Evolutionary conservation across 2,113 vertebrate genomes (phyloP), one percentile per base, ranked within the genome.

Genomic region (Falcunculus frontatus): DNA sequence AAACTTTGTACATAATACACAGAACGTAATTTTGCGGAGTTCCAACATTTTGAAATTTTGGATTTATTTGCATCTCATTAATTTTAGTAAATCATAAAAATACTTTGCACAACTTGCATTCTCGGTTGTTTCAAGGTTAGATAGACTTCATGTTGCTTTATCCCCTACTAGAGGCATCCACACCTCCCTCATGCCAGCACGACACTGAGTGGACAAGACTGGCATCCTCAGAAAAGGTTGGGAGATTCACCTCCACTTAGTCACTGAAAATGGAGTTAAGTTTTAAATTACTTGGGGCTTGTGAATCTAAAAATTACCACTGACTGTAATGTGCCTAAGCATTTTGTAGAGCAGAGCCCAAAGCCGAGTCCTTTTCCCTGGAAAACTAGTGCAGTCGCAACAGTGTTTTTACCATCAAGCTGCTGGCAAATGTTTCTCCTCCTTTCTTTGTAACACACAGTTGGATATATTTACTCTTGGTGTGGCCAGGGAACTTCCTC

Each of bases 331-430:
- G 65, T 44, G 9, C 8, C 29, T 35, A 56, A 74, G 50, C 14
- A 78, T 33, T 69, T 77, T 27, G 13, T 35, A 70, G 15, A 84
- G 22, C 9, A 64, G 26, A 87, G 16, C 9, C 9, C 49, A 52
- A 26, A 60, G 14, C 6, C 11, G 37, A 62, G 9, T 69, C 12
- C 5, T 33, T 55, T 41, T 41, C 32, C 11, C 10, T 27, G 5
- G 6, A 87, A 57, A 81, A 74, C 46, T 10, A n/a, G 6, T 29
- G 11, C 22, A 75, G 9, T 65, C 0, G 0, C 1, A 1, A 29
- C 13, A 20, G 13, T 33, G 4, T 2, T 70, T 77, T 83, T 23
- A 44, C 13, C 11, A 63, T 35, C 26, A 65, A 76, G 29, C 10
- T 63, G 5, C 52, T 75, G 35, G 16, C 10, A 69, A 87, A 32